A percentile compares a stretch with the other conserved stretches of the same genome.
phyloP scores from a whole-genome alignment of 2,797 vertebrate genomes.

The Poeciliopsis infans region DNA sequence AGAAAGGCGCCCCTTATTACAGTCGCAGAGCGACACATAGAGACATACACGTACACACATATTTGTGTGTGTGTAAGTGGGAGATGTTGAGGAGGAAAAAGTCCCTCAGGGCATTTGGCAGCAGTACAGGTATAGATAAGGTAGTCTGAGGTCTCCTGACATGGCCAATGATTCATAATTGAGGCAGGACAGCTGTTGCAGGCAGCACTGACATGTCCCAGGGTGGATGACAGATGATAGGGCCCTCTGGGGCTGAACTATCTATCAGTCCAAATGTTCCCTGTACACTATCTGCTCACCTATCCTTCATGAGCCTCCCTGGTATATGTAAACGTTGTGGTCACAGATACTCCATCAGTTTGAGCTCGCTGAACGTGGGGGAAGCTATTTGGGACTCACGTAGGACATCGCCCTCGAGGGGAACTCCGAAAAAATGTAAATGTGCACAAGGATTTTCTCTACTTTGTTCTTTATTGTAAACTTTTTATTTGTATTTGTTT shows the following conservation, averaged over 20 bases:
- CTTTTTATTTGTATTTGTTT: neutral
- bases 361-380: slow-evolving; percentile 31
- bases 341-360: slow-evolving; percentile 34
- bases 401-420: neutral
- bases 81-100: slow-evolving; percentile 41
- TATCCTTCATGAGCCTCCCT: slow-evolving; percentile 60
- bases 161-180: slow-evolving; percentile 80
- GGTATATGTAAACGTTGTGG: slow-evolving; percentile 53
- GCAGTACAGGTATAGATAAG: slow-evolving; percentile 70
- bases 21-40: slow-evolving; percentile 17
- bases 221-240: slow-evolving; percentile 78
- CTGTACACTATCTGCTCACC: slow-evolving; percentile 67
- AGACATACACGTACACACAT: neutral
- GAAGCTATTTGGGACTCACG: slow-evolving; percentile 18
- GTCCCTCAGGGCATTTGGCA: slow-evolving; percentile 67
- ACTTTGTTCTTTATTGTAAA: neutral
- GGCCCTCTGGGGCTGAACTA: slow-evolving; percentile 69
- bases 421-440: neutral
- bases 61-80: slow-evolving; percentile 4
- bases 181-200: slow-evolving; percentile 80
- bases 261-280: slow-evolving; percentile 73
- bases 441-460: neutral
- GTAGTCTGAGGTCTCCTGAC: slow-evolving; percentile 75
- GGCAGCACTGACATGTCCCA: slow-evolving; percentile 74
- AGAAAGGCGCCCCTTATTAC: slow-evolving; percentile 58